phyloP scores from a whole-genome alignment of 2,113 vertebrate species.

The Equus przewalskii region DNA sequence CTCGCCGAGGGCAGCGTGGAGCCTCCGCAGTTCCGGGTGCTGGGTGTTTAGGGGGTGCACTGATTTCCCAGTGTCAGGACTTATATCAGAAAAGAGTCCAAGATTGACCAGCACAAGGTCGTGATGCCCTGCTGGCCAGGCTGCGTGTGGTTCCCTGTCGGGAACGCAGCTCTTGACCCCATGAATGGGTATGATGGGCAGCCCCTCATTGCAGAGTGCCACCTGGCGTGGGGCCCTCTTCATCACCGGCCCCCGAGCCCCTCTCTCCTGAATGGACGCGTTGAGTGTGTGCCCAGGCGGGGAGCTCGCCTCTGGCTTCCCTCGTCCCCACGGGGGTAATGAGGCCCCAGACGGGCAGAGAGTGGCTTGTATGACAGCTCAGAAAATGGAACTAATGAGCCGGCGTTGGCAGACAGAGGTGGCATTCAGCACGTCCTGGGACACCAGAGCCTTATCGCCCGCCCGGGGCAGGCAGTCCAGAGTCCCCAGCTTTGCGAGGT shows the following conservation, averaged over 20 bases:
- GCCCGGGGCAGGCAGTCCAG: accelerated
- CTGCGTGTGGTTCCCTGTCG: not conserved
- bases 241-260: accelerated
- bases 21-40: no score
- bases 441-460: not conserved
- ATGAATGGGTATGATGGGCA: not conserved
- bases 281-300: not conserved
- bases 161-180: not conserved
- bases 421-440: not conserved
- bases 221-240: accelerated
- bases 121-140: not conserved
- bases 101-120: accelerated
- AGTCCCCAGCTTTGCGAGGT: not conserved
- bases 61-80: accelerated
- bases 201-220: not conserved
- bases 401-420: not conserved
- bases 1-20: not conserved
- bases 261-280: no score
- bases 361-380: not conserved
- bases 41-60: accelerated
- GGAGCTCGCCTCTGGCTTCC: not conserved
- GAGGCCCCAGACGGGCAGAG: not conserved
- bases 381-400: not conserved
- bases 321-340: not conserved
- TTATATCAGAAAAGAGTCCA: not conserved